phyloP scores from a whole-genome alignment of 2,888 invertebrate species.

The Plebejus melissa region DNA sequence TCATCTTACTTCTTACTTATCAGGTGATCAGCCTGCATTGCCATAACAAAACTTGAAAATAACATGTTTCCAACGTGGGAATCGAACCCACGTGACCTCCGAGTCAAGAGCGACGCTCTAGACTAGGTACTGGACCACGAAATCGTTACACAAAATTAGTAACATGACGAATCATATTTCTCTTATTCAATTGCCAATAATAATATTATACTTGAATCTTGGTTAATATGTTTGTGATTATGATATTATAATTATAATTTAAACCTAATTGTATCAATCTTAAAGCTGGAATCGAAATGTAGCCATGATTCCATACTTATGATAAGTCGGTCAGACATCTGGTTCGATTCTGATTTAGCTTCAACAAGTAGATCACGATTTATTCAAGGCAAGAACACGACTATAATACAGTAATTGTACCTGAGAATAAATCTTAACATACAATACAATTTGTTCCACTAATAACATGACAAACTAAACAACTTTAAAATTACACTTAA shows the following conservation, averaged over 20 bases:
- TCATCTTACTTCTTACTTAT: too few relatives aligned
- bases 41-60: too few relatives aligned
- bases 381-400: conserved; percentile 3
- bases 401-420: neutral
- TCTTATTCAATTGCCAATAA: neutral
- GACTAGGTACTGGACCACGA: too few relatives aligned
- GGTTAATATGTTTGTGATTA: neutral
- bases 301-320: neutral
- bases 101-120: too few relatives aligned
- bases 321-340: conserved; percentile 25
- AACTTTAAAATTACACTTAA: neutral
- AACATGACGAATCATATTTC: neutral
- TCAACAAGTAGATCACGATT: conserved; percentile 25
- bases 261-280: neutral
- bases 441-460: neutral
- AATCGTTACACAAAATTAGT: neutral
- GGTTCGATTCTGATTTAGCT: conserved; percentile 4
- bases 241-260: neutral
- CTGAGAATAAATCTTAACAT: neutral
- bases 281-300: neutral
- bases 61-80: too few relatives aligned
- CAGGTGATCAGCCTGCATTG: too few relatives aligned
- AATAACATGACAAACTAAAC: neutral
- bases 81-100: too few relatives aligned
- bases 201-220: neutral